A percentile compares a stretch with the other conserved stretches of the same genome.
Conservation (phyloP, 2,797 vertebrate species). For the Falco naumanni region DNA sequence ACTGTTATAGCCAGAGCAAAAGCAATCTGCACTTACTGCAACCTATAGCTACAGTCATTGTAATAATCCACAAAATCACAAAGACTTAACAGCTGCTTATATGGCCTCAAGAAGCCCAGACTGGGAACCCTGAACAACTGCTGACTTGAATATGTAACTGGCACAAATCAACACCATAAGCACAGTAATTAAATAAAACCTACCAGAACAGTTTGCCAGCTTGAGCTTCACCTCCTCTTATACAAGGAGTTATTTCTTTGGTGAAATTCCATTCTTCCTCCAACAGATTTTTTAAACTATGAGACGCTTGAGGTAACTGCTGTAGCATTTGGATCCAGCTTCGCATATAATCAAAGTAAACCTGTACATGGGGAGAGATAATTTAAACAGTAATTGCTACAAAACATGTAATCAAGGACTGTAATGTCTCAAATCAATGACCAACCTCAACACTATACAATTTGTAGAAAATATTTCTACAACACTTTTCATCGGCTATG, state of each 20-base stretch:
- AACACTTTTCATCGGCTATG: not conserved
- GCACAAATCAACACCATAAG: not conserved
- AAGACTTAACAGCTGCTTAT: not conserved
- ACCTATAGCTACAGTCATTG: not conserved
- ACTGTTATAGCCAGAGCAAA: not conserved
- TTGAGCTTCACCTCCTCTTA: slow-evolving; percentile 97
- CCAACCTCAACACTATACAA: not conserved
- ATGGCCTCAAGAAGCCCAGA: not conserved
- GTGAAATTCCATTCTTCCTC: slow-evolving; percentile 99
- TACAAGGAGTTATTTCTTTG: slow-evolving; percentile 98
- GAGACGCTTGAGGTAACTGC: slow-evolving; percentile 97
- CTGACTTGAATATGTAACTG: not conserved
- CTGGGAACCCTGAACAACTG: not conserved
- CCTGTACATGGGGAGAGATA: slow-evolving; percentile 76
- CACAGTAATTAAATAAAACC: not conserved
- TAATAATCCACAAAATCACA: not conserved
- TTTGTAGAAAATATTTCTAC: not conserved
- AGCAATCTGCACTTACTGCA: not conserved
- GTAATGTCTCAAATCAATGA: not conserved
- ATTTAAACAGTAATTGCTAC: not conserved
- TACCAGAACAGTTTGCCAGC: slow-evolving; percentile 98
- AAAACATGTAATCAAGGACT: not conserved
- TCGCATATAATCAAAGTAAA: slow-evolving; percentile 99
- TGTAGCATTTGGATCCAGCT: slow-evolving; percentile 99
- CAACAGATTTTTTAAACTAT: slow-evolving; percentile 97